Conservation (phyloP, 92 coral and sea anemone genomes). For the Heliopora coerulea region DNA sequence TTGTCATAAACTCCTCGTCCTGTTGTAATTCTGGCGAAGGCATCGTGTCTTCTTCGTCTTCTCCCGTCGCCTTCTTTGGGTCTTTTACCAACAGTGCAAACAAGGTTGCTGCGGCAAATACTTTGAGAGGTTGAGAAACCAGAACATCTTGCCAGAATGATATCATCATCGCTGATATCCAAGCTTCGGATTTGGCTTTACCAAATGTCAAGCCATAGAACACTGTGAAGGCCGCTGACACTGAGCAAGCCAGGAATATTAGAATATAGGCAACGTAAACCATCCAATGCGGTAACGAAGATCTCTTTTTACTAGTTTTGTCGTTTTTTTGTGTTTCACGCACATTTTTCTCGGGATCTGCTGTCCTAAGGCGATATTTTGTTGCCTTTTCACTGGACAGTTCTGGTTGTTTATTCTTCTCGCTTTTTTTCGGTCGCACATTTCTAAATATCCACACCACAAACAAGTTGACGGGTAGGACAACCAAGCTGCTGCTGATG, state of each 20-base stretch:
- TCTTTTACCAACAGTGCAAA: conserved; percentile 92
- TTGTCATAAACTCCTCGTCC: conserved; percentile 83
- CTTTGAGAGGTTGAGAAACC: conserved; percentile 91
- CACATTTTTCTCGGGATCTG: conserved; percentile 1
- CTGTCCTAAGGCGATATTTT: conserved; percentile 58
- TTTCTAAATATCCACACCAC: conserved; percentile 89
- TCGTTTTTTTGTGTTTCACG: conserved; percentile 1
- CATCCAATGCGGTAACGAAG: conserved; percentile 64
- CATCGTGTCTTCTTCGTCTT: conserved; percentile 66
- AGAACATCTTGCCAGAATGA: conserved; percentile 99
- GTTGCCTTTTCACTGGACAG: conserved; percentile 60
- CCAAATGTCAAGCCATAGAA: conserved; percentile 96
- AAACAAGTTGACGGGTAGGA: conserved; percentile 77
- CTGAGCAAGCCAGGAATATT: conserved; percentile 73
- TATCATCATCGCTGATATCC: conserved; percentile 97
- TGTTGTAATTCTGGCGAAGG: conserved; percentile 64
- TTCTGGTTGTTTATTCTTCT: conserved; percentile 56
- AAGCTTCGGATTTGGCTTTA: conserved; percentile 85
- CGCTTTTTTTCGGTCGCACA: conserved; percentile 64
- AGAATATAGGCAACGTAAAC: conserved; percentile 73
- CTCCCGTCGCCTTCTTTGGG: conserved; percentile 92
- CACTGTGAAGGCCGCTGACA: conserved; percentile 83
- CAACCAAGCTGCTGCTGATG: conserved; percentile 89
- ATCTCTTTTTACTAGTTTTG: conserved; percentile 59
- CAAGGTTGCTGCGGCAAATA: conserved; percentile 94